Percentiles rank a stretch among this genome's conserved stretches.
These are phyloP conservation scores for Chrysogorgia sp. DNA, from an alignment of 92 coral and sea anemone genomes.

Conservation along the genomic window DNA sequence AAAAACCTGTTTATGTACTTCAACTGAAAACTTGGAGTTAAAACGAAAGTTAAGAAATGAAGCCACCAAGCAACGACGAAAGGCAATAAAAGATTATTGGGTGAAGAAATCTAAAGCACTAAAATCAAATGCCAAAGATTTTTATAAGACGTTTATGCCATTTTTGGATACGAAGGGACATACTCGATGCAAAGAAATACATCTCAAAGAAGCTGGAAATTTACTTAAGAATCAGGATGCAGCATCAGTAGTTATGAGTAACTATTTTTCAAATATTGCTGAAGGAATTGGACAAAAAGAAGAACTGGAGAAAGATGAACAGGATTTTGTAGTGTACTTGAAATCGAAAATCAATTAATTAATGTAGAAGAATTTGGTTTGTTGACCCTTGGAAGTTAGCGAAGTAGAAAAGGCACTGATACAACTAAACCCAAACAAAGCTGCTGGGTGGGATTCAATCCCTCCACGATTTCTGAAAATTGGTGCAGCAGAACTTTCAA, in stretches of 20 bases:
- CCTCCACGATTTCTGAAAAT: slow-evolving; percentile 41
- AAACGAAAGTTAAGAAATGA: slow-evolving; percentile 55
- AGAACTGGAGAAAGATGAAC: background rate
- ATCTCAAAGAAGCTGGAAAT: slow-evolving; percentile 26
- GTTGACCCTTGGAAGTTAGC: slow-evolving; percentile 4
- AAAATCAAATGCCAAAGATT: slow-evolving; percentile 44
- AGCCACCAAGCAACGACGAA: slow-evolving; percentile 51
- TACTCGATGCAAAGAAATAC: slow-evolving; percentile 30
- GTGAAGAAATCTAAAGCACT: slow-evolving; percentile 41
- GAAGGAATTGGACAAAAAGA: slow-evolving; percentile 53
- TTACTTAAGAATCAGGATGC: slow-evolving; percentile 28
- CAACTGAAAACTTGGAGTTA: slow-evolving; percentile 47
- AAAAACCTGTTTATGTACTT: too few relatives aligned
- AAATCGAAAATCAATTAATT: background rate
- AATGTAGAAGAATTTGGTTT: slow-evolving; percentile 12
- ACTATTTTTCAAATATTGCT: slow-evolving; percentile 55
- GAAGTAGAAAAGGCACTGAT: slow-evolving; percentile 36
- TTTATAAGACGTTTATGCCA: slow-evolving; percentile 56
- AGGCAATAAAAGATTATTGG: slow-evolving; percentile 47
- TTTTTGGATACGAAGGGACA: slow-evolving; percentile 42
- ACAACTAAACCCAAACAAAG: slow-evolving; percentile 43
- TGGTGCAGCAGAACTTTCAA: slow-evolving; percentile 26
- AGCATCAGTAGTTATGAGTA: slow-evolving; percentile 42
- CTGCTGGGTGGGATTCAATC: slow-evolving; percentile 31
- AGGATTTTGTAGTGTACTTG: slow-evolving; percentile 29